Conservation (phyloP, 2,888 invertebrate genomes). For the Gymnocheta viridis region DNA sequence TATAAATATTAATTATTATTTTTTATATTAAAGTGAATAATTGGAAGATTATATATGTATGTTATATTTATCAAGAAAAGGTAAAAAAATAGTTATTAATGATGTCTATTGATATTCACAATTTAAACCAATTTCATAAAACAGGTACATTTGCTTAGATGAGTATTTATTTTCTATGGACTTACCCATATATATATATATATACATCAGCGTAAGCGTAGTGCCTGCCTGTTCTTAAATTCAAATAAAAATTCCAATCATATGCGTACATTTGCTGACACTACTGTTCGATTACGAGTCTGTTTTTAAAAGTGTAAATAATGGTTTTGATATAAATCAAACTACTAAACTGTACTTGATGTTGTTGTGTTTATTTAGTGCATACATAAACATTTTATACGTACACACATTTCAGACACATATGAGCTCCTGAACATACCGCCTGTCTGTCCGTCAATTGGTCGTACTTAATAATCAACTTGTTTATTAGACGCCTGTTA, state of each 20-base stretch:
- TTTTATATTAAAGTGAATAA: too few relatives aligned
- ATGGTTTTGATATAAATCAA: conserved; percentile 66
- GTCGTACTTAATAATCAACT: conserved; percentile 54
- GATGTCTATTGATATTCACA: too few relatives aligned
- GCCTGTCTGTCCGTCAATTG: conserved; percentile 15
- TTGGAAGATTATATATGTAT: too few relatives aligned
- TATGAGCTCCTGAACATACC: not conserved
- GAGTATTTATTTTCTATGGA: not conserved
- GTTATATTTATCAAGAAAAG: too few relatives aligned
- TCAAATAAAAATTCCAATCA: conserved; percentile 55
- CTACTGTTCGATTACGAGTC: conserved; percentile 9
- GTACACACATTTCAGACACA: not conserved
- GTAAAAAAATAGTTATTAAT: too few relatives aligned
- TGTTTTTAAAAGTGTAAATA: conserved; percentile 48
- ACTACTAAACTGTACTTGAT: conserved; percentile 64
- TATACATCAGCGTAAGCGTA: too few relatives aligned
- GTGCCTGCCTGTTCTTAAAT: not conserved
- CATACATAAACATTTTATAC: not conserved
- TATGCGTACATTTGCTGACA: conserved; percentile 29
- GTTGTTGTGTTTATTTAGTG: conserved; percentile 53
- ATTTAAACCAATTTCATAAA: too few relatives aligned
- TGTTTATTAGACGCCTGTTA: conserved; percentile 68
- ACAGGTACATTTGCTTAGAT: not conserved
- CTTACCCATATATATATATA: conserved; percentile 13
- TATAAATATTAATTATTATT: too few relatives aligned